These are phyloP conservation scores for Umimayanthus kanabou DNA, from an alignment of 92 coral and sea anemone species.

Conservation along the genomic window DNA sequence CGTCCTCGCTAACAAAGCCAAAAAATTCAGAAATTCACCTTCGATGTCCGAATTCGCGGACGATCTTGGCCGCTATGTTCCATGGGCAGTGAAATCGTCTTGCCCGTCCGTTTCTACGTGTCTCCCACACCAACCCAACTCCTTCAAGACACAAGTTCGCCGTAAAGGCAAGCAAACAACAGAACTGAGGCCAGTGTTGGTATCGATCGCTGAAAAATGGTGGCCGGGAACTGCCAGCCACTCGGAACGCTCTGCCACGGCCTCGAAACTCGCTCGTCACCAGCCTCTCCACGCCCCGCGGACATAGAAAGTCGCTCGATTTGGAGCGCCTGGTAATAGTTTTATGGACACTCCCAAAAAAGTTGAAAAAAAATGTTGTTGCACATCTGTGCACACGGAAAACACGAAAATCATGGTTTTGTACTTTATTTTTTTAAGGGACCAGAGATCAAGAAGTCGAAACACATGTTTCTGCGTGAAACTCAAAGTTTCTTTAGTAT, in stretches of 20 bases:
- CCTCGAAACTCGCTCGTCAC: slow-evolving; percentile 35
- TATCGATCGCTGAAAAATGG: slow-evolving; percentile 84
- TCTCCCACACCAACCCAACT: slow-evolving; percentile 63
- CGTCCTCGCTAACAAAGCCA: slow-evolving; percentile 89
- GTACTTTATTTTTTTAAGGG: no score
- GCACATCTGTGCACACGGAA: neutral
- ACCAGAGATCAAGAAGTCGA: no score
- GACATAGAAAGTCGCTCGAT: slow-evolving; percentile 47
- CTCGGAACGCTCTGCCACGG: slow-evolving; percentile 56
- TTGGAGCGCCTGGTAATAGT: slow-evolving; percentile 45
- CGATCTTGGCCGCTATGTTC: slow-evolving; percentile 96
- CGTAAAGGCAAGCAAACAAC: slow-evolving; percentile 75
- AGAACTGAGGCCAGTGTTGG: slow-evolving; percentile 81
- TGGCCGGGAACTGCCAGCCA: slow-evolving; percentile 87
- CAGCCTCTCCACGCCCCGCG: slow-evolving; percentile 96
- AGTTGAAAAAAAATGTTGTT: neutral
- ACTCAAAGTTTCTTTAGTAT: no score
- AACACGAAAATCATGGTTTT: neutral
- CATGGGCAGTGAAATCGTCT: slow-evolving; percentile 82
- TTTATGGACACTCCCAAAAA: slow-evolving; percentile 30
- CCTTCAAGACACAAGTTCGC: slow-evolving; percentile 56
- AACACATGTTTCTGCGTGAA: no score
- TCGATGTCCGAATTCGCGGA: slow-evolving; percentile 87
- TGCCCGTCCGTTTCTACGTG: slow-evolving; percentile 90
- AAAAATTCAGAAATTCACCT: slow-evolving; percentile 78